Percentiles rank a stretch among this genome's conserved stretches.
These are phyloP conservation scores for Aleiodes testaceus DNA, from an alignment of 2,888 invertebrate species.

Conservation along the genomic window DNA sequence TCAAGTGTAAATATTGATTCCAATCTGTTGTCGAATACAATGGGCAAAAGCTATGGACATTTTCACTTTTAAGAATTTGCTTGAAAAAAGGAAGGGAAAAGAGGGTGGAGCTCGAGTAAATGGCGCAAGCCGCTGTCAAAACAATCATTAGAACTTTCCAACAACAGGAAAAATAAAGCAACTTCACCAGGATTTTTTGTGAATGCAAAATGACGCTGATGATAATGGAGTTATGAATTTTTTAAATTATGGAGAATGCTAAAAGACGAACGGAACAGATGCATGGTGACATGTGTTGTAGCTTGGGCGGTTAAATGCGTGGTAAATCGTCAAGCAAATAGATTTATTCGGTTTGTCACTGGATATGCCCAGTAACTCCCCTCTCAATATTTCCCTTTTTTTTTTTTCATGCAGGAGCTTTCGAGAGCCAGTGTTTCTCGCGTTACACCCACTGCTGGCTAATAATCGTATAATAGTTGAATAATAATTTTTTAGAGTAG, in stretches of 20 bases:
- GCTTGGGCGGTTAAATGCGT: conserved; percentile 44
- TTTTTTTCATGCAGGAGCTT: conserved; percentile 2
- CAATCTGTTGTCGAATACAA: conserved; percentile 63
- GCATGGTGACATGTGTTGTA: conserved; percentile 51
- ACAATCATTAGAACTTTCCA: conserved; percentile 63
- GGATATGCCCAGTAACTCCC: conserved; percentile 50
- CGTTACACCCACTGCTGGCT: conserved; percentile 69
- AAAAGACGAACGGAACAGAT: conserved; percentile 46
- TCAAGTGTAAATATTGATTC: conserved; percentile 70
- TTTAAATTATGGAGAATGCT: not conserved
- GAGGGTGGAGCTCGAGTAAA: conserved; percentile 37
- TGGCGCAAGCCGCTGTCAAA: conserved; percentile 65
- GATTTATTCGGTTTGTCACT: conserved; percentile 66
- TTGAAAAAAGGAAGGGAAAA: not conserved
- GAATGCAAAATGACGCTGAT: not conserved
- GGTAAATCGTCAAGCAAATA: conserved; percentile 40
- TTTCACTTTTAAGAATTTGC: conserved; percentile 46
- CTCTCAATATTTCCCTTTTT: conserved; percentile 23
- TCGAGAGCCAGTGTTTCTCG: conserved; percentile 51
- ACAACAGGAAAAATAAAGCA: conserved; percentile 26
- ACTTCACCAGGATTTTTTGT: not conserved
- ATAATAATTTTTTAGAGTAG: conserved; percentile 64
- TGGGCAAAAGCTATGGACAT: conserved; percentile 48
- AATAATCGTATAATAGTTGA: conserved; percentile 71
- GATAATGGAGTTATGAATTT: not conserved